Evolutionary conservation across 1,140 invertebrate genomes (phyloP), one percentile per base, ranked within the genome.

Genomic region (Lanistes nyassanus): DNA sequence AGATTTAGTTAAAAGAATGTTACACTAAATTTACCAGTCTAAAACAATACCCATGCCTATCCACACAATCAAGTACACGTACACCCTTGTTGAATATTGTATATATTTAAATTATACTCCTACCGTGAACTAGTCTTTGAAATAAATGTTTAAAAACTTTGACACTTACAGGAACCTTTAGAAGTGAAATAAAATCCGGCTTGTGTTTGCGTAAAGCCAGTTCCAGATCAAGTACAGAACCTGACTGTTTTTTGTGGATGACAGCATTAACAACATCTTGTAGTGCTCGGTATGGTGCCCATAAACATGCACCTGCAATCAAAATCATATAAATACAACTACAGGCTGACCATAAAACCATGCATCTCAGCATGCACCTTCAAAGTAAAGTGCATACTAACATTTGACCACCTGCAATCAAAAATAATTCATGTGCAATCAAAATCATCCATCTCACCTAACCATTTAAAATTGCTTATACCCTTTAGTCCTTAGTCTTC

Each of bases 251-350:
- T 55, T 92, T 91, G 39, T 91, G 89, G n/a, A 97, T 89, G 78
- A 94, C 93, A 53, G 92, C 89, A 83, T 95, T 93, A 21, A 97
- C 92, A 47, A 94, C 91, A 65, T 89, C 91, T 75, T 94, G 92
- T 21, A 97, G 86, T 80, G 95, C 94, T 83, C 95, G 95, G 87
- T 93, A 97, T 11, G 95, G 94, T 77, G 94, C 94, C 96, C 96
- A 97, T 89, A 96, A 60, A n/a, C 83, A 77, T 23, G 87, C 85
- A 80, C 79, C 86, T 87, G 67, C 79, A 79, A 73, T 55, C 29
- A 75, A 51, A 75, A 75, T 53, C 42, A 66, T 34, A 73, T 9
- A 37, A 69, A 58, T 29, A 4, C 37, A 36, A 34, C 26, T n/a
- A 72, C 19, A 16, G 26, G 34, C 66, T 4, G 11, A 11, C 0